Base-by-base conservation (phyloP, 1,140 invertebrate genomes). In the Drosophila melanogaster region DNA sequence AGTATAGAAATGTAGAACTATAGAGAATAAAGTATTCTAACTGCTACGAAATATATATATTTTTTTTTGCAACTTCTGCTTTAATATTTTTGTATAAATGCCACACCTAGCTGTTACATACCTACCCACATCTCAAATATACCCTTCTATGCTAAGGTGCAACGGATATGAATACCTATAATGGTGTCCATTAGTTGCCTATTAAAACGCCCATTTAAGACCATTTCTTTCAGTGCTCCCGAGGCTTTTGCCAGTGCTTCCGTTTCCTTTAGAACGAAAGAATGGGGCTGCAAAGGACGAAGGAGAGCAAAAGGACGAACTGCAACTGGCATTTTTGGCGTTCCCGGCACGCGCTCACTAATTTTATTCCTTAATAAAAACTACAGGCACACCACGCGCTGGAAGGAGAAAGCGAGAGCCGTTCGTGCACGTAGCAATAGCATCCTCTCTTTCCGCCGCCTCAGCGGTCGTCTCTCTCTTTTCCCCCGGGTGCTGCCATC, bases 351-450 rank as follows among this genome's bases (percentile, higher is more conserved):
- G 83, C 79, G 75, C 79, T 83, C 65, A 87, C 83, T 89, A 87
- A 87, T 87, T 87, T 87, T 87, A 87, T 87, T 89, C 83, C 84
- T 79, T 87, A 89, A 87, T 87, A 87, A 87, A 89, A 87, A 79
- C 65, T 67, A 65, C 69, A 69, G 81, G 46, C 71, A 54, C 56
- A 75, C 46, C 65, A 65, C 60, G 60, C 66, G 60, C 33, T 49
- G 33, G 35, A 8, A 14, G 19, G 26, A 19, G 47, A 33, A 19
- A 15, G 19, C n/a, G 49, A 35, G 47, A 19, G 65, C 30, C 50
- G 37, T 43, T 56, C 47, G 11, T 47, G 66, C 67, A 71, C 67
- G 67, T 71, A 71, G 26, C 47, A 33, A 33, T 33, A n/a, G 40
- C 12, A 19, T 4, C 17, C 10, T 8, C 19, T 10, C 58, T 17